Evolutionary conservation across 2,797 vertebrate species (phyloP).

Genomic region (Discoglossus pictus): DNA sequence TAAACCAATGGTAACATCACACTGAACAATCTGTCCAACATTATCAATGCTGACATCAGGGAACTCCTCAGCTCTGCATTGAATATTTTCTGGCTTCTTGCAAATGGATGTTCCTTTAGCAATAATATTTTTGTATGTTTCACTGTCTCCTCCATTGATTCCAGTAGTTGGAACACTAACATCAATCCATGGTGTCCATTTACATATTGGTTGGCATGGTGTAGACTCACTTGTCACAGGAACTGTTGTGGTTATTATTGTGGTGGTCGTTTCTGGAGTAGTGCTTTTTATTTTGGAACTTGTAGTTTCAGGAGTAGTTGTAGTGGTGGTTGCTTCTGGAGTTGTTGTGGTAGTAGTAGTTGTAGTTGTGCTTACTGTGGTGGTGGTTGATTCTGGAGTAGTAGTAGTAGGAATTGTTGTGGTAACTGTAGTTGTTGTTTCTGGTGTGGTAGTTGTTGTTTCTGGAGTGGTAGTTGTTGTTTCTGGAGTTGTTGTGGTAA

Average conservation of each 20-base stretch:
- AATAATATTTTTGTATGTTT: slow-evolving; percentile 62
- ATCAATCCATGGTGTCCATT: slow-evolving; percentile 68
- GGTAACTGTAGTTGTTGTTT: accelerated
- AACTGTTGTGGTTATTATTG: not conserved
- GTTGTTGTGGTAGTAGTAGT: not conserved
- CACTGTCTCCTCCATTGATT: slow-evolving; percentile 60
- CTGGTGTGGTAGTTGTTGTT: accelerated
- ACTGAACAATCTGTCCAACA: slow-evolving; percentile 49
- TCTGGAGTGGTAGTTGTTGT: not conserved
- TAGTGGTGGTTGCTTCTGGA: not conserved
- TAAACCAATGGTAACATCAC: slow-evolving; percentile 33
- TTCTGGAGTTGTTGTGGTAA: not conserved
- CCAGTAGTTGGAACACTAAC: slow-evolving; percentile 59
- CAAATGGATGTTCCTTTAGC: slow-evolving; percentile 47
- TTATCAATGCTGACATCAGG: slow-evolving; percentile 3
- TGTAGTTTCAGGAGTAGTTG: not conserved
- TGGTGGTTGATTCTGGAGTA: slow-evolving; percentile 50
- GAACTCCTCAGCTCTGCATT: slow-evolving; percentile 54
- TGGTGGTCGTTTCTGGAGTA: not conserved
- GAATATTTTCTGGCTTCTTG: not conserved
- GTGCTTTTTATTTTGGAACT: too few species aligned
- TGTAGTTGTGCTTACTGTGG: not conserved
- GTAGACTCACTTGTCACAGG: not conserved
- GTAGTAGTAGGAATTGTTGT: slow-evolving; percentile 19
- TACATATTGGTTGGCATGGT: not conserved